These are phyloP conservation scores for Spea hammondii DNA, from an alignment of 2,797 vertebrate species.

Conservation along the genomic window DNA sequence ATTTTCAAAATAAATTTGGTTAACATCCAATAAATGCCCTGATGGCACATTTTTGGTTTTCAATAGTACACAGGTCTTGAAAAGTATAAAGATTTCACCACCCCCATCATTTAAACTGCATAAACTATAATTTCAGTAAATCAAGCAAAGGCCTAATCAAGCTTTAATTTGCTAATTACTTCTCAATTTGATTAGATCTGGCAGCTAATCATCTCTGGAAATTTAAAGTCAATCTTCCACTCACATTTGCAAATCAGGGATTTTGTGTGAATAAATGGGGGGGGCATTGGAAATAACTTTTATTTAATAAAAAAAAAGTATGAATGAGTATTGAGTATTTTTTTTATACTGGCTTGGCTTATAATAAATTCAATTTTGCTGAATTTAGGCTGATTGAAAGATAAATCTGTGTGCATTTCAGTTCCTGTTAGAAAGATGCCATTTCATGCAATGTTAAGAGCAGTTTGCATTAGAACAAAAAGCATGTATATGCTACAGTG, in stretches of 20 bases:
- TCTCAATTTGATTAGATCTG: constrained; percentile 81
- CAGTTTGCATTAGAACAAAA: constrained; percentile 46
- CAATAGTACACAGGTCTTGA: constrained; percentile 38
- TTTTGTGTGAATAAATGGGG: constrained; percentile 58
- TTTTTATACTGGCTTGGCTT: constrained; percentile 56
- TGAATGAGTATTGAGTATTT: constrained; percentile 34
- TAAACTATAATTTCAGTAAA: constrained; percentile 81
- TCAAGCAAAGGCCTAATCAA: constrained; percentile 80
- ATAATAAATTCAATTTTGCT: constrained; percentile 51
- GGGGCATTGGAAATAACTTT: constrained; percentile 52
- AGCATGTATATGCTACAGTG: constrained; percentile 49
- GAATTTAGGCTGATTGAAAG: constrained; percentile 54
- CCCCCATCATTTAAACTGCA: constrained; percentile 75
- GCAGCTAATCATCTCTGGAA: constrained; percentile 76
- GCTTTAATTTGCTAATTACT: constrained; percentile 81
- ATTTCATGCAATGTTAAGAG: constrained; percentile 43
- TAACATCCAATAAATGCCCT: constrained; percentile 37
- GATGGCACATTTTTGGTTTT: constrained; percentile 12
- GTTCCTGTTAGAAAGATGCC: constrained; percentile 17
- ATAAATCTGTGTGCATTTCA: constrained; percentile 38
- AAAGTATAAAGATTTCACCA: constrained; percentile 64
- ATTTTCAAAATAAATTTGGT: constrained; percentile 44
- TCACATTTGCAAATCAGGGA: constrained; percentile 68
- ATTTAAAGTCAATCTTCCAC: constrained; percentile 74
- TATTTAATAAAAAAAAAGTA: constrained; percentile 57